Evolutionary conservation across 1,140 invertebrate genomes (phyloP), one percentile per base, ranked within the genome.

Genomic region (Neuroterus valhalla): DNA sequence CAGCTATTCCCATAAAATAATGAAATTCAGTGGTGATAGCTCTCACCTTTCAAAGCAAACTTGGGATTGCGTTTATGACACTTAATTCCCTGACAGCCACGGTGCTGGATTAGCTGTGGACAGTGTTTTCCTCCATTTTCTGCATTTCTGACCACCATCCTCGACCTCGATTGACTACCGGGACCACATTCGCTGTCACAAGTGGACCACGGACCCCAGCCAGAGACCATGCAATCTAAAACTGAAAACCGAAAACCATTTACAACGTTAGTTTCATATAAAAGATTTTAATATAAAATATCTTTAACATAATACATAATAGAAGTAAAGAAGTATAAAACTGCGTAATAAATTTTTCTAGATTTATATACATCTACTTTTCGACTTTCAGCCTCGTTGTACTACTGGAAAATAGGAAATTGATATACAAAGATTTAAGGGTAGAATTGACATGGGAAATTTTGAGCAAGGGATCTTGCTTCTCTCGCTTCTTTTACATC

Each of bases 141-240:
- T 0, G 95, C 92, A 14, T 92, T 91, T 50, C 92, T 91, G 48
- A 93, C 83, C 8, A 96, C 90, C 43, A 91, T 88, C 21, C 95
- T 89, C 15, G 91, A 91, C 68, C 95, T 90, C 50, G 92, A 92
- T 94, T 95, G 96, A 76, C 93, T 93, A 11, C 95, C 95, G 1
- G 94, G 92, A 55, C 95, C 95, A 81, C 95, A 96, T 48, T 92
- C 92, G 3, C 92, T 93, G 86, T 95, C 94, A 85, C 95, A 96
- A 0, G 92, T 90, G n/a, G 94, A 93, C 95, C 95, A 96, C 5
- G 93, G 88, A 12, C 93, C 94, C 95, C 95, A 96, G n/a, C 92
- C 91, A 15, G 94, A 94, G 50, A 96, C 94, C 81, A 94, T 91
- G 86, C 95, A 96, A 85, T 96, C 95, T 71, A 94, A 90, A 75